Base-by-base conservation (phyloP, 2,113 vertebrate species). In the Nesoenas mayeri region DNA sequence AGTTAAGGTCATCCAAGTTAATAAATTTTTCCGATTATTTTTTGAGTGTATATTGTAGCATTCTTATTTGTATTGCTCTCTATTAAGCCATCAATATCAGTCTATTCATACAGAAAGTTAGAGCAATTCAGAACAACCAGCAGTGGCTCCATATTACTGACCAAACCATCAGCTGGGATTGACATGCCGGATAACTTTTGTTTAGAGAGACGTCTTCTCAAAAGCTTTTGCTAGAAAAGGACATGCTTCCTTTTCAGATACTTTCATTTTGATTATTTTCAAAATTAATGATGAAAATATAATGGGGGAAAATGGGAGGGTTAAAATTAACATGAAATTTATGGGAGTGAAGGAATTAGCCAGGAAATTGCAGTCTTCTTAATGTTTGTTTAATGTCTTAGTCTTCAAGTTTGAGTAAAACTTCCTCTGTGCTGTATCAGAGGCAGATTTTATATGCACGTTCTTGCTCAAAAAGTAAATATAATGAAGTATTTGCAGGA, bases 181-280 rank as follows among this genome's bases (percentile, higher is more conserved):
- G 31, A 26, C 0, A 0, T 48, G 26, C 53, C 72, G 47, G 9
- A 31, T 77, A 4, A 3, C 15, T 60, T 2, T 40, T 31, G 5
- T 8, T 40, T 7, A 29, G 38, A 26, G 24, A 58, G 21, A 14
- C 1, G 2, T 57, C 36, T 58, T 75, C 50, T 3, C 1, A 50
- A 47, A 12, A 70, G 42, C 11, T 14, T 51, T 28, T 75, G 26
- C 40, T 56, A 62, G 40, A 40, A 44, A 47, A 36, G 48, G n/a
- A 20, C 3, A 2, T 42, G 66, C 3, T 50, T 78, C 48, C 16
- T 54, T 2, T 47, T 48, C 17, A 64, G 34, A 14, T 64, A 25
- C 14, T 75, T 61, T 21, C 1, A 9, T 15, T 85, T 40, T 42
- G 9, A 4, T 36, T 50, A 19, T 28, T 20, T 9, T 9, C 9